Conservation (phyloP, 2,113 vertebrate genomes). For the Centrocercus urophasianus region DNA sequence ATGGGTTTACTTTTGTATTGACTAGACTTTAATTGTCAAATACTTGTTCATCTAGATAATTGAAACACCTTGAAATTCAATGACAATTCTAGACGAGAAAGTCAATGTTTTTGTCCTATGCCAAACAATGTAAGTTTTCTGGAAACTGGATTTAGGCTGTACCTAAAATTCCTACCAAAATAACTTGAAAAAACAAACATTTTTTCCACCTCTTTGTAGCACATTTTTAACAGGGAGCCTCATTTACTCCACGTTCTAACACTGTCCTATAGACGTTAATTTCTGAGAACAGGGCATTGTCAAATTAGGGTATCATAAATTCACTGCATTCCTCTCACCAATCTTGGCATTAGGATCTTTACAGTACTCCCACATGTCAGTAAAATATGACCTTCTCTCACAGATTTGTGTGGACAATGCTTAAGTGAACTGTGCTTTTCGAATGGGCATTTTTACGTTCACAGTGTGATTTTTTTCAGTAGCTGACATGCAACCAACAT, state of each 20-base stretch:
- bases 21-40: background rate
- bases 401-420: background rate
- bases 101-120: background rate
- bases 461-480: slow-evolving; percentile 25
- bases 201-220: background rate
- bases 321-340: slow-evolving; percentile 1
- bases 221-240: background rate
- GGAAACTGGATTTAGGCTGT: background rate
- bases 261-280: background rate
- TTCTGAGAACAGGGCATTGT: background rate
- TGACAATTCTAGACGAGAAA: background rate
- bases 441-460: slow-evolving; percentile 26
- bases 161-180: background rate
- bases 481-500: slow-evolving; percentile 4
- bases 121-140: background rate
- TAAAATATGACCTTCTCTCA: slow-evolving; percentile 29
- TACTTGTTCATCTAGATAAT: background rate
- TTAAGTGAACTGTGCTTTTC: slow-evolving; percentile 55
- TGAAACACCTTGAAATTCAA: background rate
- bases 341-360: slow-evolving; percentile 35
- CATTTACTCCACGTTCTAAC: background rate
- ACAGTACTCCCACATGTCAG: background rate
- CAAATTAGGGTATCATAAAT: slow-evolving; percentile 41
- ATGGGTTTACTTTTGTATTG: background rate
- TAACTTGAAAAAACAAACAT: background rate